Conservation (phyloP, 2,888 invertebrate genomes). For the Petrolisthes cinctipes region DNA sequence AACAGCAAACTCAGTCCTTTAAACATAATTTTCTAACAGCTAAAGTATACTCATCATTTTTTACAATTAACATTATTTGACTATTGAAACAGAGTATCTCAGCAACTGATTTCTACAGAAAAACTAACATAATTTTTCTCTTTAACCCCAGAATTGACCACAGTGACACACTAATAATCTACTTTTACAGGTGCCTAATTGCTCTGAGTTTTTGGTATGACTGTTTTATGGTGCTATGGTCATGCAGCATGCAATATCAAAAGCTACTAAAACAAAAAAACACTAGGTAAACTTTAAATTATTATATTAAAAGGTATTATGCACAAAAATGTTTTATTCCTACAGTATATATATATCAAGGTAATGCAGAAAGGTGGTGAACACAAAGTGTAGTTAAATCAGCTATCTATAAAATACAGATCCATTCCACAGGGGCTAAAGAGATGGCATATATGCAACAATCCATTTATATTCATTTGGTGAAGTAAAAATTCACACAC, state of each 20-base stretch:
- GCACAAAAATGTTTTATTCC: constrained; percentile 50
- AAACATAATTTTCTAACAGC: background rate
- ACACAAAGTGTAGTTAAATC: constrained; percentile 47
- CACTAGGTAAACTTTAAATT: constrained; percentile 38
- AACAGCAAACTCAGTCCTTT: background rate
- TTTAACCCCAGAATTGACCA: too few relatives aligned
- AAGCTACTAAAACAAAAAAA: constrained; percentile 53
- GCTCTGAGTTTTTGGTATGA: constrained; percentile 58
- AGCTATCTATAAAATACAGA: constrained; percentile 44
- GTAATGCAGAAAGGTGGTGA: constrained; percentile 58
- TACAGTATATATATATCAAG: constrained; percentile 45
- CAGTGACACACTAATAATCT: too few relatives aligned
- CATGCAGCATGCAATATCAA: constrained; percentile 59
- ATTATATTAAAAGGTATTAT: constrained; percentile 40
- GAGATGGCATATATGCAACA: constrained; percentile 42
- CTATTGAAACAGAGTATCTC: too few relatives aligned
- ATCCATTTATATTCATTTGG: constrained; percentile 1
- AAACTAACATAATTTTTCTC: too few relatives aligned
- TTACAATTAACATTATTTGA: too few relatives aligned
- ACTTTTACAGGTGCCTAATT: constrained; percentile 30
- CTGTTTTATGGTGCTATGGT: constrained; percentile 52
- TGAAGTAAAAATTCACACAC: constrained; percentile 11
- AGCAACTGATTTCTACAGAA: too few relatives aligned
- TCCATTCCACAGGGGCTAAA: constrained; percentile 57
- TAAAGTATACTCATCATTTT: too few relatives aligned